Evolutionary conservation across 2,797 vertebrate genomes (phyloP), one percentile per base, ranked within the genome.

Genomic region (Sandelia bainsii): DNA sequence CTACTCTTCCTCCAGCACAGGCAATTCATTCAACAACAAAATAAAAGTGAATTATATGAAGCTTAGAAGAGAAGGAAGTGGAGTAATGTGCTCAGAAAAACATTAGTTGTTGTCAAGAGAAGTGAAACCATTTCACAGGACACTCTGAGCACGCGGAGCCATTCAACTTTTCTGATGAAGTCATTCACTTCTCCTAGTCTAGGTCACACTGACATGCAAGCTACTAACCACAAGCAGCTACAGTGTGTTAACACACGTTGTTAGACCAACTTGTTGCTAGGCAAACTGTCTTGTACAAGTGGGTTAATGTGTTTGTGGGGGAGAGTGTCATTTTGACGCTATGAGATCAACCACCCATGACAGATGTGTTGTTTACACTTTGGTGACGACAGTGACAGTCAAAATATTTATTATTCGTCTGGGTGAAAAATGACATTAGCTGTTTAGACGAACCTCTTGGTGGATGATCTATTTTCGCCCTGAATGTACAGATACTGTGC

Each of bases 121-220:
- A 88, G 85, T 87, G 84, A 92, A 89, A 91, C 66, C 6, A 0
- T 5, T 19, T 5, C 27, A 44, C n/a, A 8, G 10, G 17, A 60
- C 22, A 0, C n/a, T 42, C 5, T 29, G 8, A 22, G 3, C 49
- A 20, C 11, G 7, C 25, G 8, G 3, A 49, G 57, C 75, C 88
- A 89, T 86, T 89, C 79, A 90, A 32, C 10, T 57, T 77, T 81
- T 75, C 32, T 14, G 22, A 67, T 45, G 0, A 75, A 82, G 56
- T 82, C 80, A 77, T 57, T 76, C 65, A 83, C 59, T 72, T 80
- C 68, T 75, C 49, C 27, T 39, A n/a, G 57, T 50, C 40, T 2
- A 48, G 49, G 79, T 80, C 75, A 79, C 49, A 14, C 48, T 66
- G 70, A 82, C 83, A 76, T 58, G 52, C 27, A 10, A 67, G 20